Evolutionary conservation across 2,888 invertebrate genomes (phyloP).

Genomic region (Drosophila pegasa): DNA sequence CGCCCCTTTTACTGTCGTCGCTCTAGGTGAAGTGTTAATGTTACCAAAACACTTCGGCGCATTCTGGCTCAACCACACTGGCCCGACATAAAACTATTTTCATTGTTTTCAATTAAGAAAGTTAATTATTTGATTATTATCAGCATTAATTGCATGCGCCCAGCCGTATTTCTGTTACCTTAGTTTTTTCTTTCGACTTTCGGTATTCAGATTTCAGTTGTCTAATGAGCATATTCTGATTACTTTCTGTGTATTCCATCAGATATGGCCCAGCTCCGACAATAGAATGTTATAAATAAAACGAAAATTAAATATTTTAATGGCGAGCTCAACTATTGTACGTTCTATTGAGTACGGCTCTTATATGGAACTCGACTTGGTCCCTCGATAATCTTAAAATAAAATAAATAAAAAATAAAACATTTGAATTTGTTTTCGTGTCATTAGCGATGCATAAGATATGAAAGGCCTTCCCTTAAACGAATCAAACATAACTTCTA

Average conservation of each 20-base stretch:
- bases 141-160: slow-evolving; percentile 77
- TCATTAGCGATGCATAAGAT: neutral
- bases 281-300: slow-evolving; percentile 26
- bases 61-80: slow-evolving; percentile 14
- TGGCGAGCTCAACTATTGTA: slow-evolving; percentile 33
- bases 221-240: slow-evolving; percentile 59
- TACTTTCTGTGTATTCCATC: slow-evolving; percentile 41
- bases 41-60: slow-evolving; percentile 70
- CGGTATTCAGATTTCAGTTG: slow-evolving; percentile 37
- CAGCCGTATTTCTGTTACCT: slow-evolving; percentile 26
- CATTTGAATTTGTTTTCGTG: neutral
- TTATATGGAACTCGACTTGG: slow-evolving; percentile 46
- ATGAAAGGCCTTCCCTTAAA: neutral
- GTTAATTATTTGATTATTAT: slow-evolving; percentile 84
- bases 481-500: neutral
- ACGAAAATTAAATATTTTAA: slow-evolving; percentile 51
- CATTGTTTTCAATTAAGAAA: slow-evolving; percentile 83
- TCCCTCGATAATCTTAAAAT: neutral
- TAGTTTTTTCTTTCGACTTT: slow-evolving; percentile 30
- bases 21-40: slow-evolving; percentile 68
- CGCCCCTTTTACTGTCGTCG: slow-evolving; percentile 20
- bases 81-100: slow-evolving; percentile 69
- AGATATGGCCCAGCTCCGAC: slow-evolving; percentile 20
- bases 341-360: slow-evolving; percentile 54
- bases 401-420: neutral